A percentile compares a stretch with the other conserved stretches of the same genome.
These are phyloP conservation scores for Kuschelorhynchus macadamiae DNA, from an alignment of 2,888 invertebrate species.

Conservation along the genomic window DNA sequence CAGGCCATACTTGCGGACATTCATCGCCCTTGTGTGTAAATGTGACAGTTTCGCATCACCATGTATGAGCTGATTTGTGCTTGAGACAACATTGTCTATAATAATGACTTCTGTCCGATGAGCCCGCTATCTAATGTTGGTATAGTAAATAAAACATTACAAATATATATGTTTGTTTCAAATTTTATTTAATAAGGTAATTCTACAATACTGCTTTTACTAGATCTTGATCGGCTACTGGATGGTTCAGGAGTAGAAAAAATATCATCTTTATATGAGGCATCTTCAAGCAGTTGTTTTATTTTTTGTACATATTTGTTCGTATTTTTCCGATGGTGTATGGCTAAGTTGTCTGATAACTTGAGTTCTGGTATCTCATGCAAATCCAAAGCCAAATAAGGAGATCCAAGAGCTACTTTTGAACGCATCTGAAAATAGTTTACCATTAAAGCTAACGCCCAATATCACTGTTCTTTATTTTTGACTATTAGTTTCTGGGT, in stretches of 20 bases:
- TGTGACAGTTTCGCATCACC: no score
- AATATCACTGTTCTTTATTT: no score
- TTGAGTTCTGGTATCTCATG: conserved; percentile 69
- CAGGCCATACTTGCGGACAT: no score
- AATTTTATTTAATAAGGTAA: conserved; percentile 52
- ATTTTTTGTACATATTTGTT: conserved; percentile 59
- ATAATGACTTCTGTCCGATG: no score
- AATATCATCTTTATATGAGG: conserved; percentile 58
- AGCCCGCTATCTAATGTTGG: no score
- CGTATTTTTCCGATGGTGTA: conserved; percentile 60
- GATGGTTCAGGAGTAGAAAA: conserved; percentile 62
- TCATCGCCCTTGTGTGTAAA: no score
- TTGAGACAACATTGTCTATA: no score
- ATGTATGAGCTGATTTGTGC: no score
- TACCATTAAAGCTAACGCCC: no score
- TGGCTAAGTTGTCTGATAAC: conserved; percentile 62
- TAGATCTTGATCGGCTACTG: conserved; percentile 61
- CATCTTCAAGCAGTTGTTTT: conserved; percentile 59
- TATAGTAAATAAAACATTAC: no score
- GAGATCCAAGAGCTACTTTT: conserved; percentile 72
- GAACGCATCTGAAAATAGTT: conserved; percentile 68
- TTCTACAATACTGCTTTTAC: conserved; percentile 63
- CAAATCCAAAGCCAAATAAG: conserved; percentile 72
- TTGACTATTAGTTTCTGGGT: no score
- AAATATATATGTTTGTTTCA: no score